These are phyloP conservation scores for Danio rerio DNA, from an alignment of 2,113 vertebrate species.

Conservation along the genomic window DNA sequence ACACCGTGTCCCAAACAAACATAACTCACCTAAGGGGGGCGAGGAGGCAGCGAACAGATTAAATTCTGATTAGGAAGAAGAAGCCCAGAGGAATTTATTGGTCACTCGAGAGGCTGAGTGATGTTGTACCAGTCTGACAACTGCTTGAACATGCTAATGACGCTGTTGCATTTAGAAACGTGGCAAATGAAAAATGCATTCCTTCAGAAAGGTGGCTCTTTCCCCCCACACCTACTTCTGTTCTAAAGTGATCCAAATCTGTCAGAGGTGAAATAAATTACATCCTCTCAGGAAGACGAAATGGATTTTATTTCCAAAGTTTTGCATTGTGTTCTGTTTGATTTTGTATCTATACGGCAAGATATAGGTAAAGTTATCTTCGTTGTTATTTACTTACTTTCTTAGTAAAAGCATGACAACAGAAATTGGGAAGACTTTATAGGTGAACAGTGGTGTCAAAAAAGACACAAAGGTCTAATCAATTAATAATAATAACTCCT, in stretches of 20 bases:
- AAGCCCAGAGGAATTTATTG: slow-evolving; percentile 68
- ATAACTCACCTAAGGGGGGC: slow-evolving; percentile 79
- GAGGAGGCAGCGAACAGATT: slow-evolving; percentile 79
- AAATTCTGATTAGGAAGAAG: slow-evolving; percentile 77
- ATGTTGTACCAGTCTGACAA: slow-evolving; percentile 58
- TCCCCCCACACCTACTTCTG: neutral
- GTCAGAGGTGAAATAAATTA: slow-evolving; percentile 36
- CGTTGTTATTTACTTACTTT: no score
- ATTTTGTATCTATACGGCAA: no score
- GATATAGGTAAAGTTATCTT: no score
- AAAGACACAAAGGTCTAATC: no score
- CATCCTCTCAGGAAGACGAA: slow-evolving; percentile 18
- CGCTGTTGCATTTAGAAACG: slow-evolving; percentile 53
- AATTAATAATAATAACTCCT: no score
- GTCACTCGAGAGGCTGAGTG: slow-evolving; percentile 55
- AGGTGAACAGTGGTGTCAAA: no score
- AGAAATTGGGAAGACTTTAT: no score
- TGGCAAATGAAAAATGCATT: slow-evolving; percentile 50
- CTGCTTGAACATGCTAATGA: slow-evolving; percentile 56
- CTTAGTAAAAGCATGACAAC: no score
- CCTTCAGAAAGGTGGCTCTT: slow-evolving; percentile 3
- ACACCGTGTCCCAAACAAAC: slow-evolving; percentile 64
- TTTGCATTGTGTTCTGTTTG: neutral
- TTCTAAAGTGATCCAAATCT: slow-evolving; percentile 38
- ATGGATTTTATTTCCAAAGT: neutral